Conservation (phyloP, 2,888 invertebrate genomes). For the Caenorhabditis sp. region DNA sequence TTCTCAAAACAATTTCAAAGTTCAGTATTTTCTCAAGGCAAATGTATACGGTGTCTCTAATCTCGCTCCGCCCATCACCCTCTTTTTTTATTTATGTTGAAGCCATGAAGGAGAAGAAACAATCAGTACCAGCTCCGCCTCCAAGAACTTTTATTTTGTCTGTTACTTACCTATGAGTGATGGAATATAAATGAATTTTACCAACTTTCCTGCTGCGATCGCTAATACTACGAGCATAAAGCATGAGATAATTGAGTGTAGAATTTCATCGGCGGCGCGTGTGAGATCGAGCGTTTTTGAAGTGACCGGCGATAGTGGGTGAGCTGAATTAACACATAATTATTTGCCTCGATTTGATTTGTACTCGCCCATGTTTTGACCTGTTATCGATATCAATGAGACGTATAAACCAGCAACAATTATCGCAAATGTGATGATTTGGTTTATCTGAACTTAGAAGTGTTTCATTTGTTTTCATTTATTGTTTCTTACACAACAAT, state of each 20-base stretch:
- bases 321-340: neutral
- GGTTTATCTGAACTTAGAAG: conserved; percentile 29
- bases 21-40: neutral
- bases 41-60: neutral
- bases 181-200: conserved; percentile 35
- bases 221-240: conserved; percentile 33
- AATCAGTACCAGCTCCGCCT: neutral
- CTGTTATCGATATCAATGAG: conserved; percentile 33
- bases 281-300: conserved; percentile 28
- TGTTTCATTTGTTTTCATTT: neutral
- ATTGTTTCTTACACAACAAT: neutral
- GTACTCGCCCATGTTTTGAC: conserved; percentile 33
- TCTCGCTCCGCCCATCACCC: neutral
- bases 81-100: conserved; percentile 1
- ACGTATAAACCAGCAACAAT: conserved; percentile 32
- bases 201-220: conserved; percentile 28
- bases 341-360: neutral
- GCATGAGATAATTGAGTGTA: conserved; percentile 38
- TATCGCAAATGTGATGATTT: conserved; percentile 37
- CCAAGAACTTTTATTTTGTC: neutral
- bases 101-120: neutral
- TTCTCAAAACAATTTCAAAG: neutral
- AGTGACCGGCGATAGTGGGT: conserved; percentile 19
- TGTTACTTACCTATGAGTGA: conserved; percentile 30
- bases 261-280: conserved; percentile 38